Percentiles rank a stretch among this genome's conserved stretches.
phyloP scores from a whole-genome alignment of 23 tunicate genomes.

The Oikopleura albicans region DNA sequence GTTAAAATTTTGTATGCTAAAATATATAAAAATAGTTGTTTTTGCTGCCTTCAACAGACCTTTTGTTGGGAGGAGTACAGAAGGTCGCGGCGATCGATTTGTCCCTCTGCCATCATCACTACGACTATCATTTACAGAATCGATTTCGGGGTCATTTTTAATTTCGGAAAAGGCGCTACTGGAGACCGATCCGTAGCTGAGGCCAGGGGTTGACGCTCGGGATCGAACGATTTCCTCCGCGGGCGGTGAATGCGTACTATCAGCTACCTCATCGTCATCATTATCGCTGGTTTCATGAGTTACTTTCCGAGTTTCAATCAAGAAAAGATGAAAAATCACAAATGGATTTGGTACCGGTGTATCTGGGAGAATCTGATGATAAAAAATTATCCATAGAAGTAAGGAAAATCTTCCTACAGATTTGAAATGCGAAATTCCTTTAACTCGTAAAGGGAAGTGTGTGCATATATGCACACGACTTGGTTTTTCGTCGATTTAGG shows the following conservation, averaged over 20 bases:
- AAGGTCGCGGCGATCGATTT: not conserved
- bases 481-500: no score
- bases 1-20: no score
- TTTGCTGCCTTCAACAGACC: no score
- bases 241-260: constrained; percentile 21
- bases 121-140: not conserved
- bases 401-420: no score
- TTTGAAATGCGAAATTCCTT: no score
- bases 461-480: no score
- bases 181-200: constrained; percentile 22
- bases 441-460: no score
- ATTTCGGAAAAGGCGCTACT: not conserved
- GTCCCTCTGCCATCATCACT: not conserved
- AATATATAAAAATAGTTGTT: no score
- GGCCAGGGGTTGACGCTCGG: constrained; percentile 77
- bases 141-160: not conserved
- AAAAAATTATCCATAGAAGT: no score
- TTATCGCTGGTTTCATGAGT: not conserved
- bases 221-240: constrained; percentile 48
- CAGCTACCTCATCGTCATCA: not conserved
- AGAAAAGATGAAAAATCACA: not conserved
- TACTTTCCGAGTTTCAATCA: not conserved
- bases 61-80: not conserved
- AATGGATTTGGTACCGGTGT: no score
- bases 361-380: no score